A percentile compares a stretch with the other conserved stretches of the same genome.
These are phyloP conservation scores for Siniperca undulata DNA, from an alignment of 2,797 vertebrate genomes.

Conservation along the genomic window DNA sequence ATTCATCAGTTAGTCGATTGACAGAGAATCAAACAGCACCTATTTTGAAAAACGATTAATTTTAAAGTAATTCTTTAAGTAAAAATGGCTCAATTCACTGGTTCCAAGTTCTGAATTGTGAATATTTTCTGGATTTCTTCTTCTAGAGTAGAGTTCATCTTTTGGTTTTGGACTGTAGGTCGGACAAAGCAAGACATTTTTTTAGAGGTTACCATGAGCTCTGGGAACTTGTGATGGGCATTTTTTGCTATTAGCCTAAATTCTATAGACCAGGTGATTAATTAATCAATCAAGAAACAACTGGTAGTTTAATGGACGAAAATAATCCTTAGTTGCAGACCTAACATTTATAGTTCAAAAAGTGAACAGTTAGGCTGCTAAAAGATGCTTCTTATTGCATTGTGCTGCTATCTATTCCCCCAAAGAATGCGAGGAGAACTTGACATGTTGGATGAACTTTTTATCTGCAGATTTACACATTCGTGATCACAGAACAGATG, in stretches of 20 bases:
- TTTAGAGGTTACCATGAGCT: background rate
- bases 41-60: fast-evolving
- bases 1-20: background rate
- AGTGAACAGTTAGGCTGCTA: background rate
- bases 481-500: slow-evolving; percentile 69
- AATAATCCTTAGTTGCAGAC: background rate
- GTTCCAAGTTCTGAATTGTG: background rate
- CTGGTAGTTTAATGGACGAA: background rate
- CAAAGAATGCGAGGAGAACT: background rate
- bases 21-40: background rate
- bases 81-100: background rate
- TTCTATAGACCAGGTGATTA: background rate
- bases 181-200: background rate
- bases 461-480: slow-evolving; percentile 65
- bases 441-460: slow-evolving; percentile 67
- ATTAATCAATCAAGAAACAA: background rate
- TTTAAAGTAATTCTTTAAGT: background rate
- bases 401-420: background rate
- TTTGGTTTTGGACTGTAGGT: background rate
- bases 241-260: background rate
- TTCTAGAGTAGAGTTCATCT: background rate
- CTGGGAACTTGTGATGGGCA: background rate
- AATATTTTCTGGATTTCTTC: slow-evolving; percentile 1
- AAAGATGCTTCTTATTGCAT: background rate
- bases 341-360: background rate